phyloP scores from a whole-genome alignment of 2,797 vertebrate genomes.

The Xerus rutilus region DNA sequence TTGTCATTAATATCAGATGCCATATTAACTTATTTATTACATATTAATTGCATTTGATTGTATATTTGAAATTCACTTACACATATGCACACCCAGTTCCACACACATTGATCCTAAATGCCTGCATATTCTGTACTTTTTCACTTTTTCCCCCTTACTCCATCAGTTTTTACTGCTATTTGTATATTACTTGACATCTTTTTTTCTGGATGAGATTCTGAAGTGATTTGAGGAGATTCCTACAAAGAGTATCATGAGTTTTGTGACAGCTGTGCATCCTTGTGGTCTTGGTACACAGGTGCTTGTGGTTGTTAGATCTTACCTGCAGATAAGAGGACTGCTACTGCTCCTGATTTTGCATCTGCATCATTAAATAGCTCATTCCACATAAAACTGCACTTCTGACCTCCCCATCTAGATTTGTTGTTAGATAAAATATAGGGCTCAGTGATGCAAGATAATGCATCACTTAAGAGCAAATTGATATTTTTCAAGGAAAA shows the following conservation, averaged over 20 bases:
- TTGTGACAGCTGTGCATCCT: not conserved
- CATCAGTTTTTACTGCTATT: not conserved
- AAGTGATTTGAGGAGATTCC: not conserved
- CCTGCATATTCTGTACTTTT: not conserved
- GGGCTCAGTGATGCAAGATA: slow-evolving; percentile 6
- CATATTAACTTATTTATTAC: not conserved
- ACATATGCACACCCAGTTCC: not conserved
- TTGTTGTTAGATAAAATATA: not conserved
- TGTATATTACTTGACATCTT: not conserved
- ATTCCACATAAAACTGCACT: not conserved
- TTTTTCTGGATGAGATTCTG: slow-evolving; percentile 4
- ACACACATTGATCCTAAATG: not conserved
- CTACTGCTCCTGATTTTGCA: not conserved
- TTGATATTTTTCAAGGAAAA: slow-evolving; percentile 17
- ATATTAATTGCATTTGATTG: not conserved
- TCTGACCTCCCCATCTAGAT: not conserved
- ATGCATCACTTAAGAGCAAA: slow-evolving; percentile 13
- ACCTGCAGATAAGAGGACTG: not conserved
- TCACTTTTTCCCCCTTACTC: not conserved
- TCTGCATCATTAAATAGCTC: slow-evolving; percentile 17
- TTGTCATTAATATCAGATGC: not conserved
- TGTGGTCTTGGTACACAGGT: not conserved
- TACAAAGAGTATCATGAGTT: not conserved
- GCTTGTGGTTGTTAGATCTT: not conserved
- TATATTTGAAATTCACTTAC: not conserved